Percentiles rank a stretch among this genome's conserved stretches.
Evolutionary conservation across 2,888 invertebrate species (phyloP).

Genomic region (Tipula lateralis): DNA sequence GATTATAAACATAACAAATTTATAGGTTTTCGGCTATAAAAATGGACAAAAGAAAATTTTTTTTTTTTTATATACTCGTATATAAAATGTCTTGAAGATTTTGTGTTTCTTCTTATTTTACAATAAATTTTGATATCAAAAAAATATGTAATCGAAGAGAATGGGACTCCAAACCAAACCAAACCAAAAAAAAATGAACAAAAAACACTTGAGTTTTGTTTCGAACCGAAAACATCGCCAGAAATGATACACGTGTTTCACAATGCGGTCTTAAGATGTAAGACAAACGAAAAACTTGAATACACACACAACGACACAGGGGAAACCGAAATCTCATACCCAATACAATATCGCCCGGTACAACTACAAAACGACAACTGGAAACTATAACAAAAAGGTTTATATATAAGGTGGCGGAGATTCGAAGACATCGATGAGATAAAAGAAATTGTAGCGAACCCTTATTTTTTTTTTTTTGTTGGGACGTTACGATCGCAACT

Average conservation of each 20-base stretch:
- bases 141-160: neutral
- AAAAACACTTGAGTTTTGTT: slow-evolving; percentile 7
- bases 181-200: neutral
- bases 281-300: neutral
- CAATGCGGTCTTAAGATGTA: neutral
- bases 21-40: slow-evolving; percentile 35
- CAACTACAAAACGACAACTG: neutral
- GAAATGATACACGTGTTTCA: slow-evolving; percentile 1
- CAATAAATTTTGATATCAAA: slow-evolving; percentile 14
- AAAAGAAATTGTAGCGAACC: neutral
- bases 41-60: slow-evolving; percentile 14
- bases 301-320: neutral
- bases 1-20: slow-evolving; percentile 36
- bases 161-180: neutral
- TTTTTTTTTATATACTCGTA: neutral
- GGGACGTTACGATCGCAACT: neutral
- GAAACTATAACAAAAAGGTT: neutral
- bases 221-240: neutral
- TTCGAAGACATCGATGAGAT: neutral
- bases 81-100: too few species aligned
- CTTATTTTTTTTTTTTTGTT: neutral
- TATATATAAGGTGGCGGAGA: neutral
- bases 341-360: neutral
- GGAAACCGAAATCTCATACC: neutral
- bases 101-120: neutral